Base-by-base conservation (phyloP, 2,888 invertebrate genomes). In the Nomada lathburiana region DNA sequence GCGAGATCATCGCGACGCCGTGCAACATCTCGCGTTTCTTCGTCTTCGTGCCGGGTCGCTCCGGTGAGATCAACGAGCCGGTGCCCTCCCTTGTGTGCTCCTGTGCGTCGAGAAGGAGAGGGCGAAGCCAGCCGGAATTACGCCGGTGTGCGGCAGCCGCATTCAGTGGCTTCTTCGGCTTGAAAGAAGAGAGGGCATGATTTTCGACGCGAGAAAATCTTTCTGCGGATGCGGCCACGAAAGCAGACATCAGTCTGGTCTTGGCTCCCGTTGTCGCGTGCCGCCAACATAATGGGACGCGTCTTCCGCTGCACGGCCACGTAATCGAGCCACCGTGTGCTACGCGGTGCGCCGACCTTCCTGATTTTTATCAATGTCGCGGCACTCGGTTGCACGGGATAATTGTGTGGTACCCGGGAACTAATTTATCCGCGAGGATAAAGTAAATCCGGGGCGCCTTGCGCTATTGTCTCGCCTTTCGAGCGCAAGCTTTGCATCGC, bases 151-250 rank as follows among this genome's bases (percentile, higher is more conserved):
- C 80, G 53, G 63, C 67, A 64, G 65, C 69, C 64, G 76, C 83
- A 88, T 89, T 84, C 89, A 85, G 80, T 81, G 85, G 83, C 77
- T 89, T 86, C 86, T 85, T 88, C 83, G 82, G 80, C 70, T 83
- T 84, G 87, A 89, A 89, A 88, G 82, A 88, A 82, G 86, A 36
- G 70, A 36, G 60, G 81, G 47, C 85, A 83, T 87, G 91, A 91
- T 92, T 93, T 90, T 84, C 76, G 84, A 89, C 86, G 88, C 86
- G 80, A 79, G 80, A 84, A 82, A 70, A 76, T 76, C 79, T 82
- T 81, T 82, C 84, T 67, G 72, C 76, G 65, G 71, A 18, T 59
- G 20, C 77, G 69, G 67, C 64, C 53, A 42, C 55, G 52, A 69
- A 70, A 47, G 77, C 53, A 75, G 63, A 44, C 75, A 53, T 71